Evolutionary conservation across 2,113 vertebrate genomes (phyloP).

Genomic region (Coracopsis vasa): DNA sequence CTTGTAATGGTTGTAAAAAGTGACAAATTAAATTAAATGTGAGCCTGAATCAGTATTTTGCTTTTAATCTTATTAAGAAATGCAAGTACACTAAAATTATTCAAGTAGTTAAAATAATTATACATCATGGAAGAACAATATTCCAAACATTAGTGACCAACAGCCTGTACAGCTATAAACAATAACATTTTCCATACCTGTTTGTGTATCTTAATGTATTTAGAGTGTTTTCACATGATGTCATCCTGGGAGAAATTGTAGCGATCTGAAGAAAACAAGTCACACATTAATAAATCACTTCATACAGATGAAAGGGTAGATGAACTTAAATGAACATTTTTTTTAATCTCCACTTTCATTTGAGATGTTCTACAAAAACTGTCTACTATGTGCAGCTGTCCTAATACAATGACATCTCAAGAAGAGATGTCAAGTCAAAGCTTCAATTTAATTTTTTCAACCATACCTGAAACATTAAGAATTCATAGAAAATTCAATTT

Average conservation of each 20-base stretch:
- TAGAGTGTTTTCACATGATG: slow-evolving; percentile 95
- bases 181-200: slow-evolving; percentile 78
- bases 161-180: neutral
- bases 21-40: neutral
- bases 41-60: neutral
- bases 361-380: neutral
- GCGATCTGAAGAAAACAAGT: slow-evolving; percentile 80
- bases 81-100: neutral
- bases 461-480: neutral
- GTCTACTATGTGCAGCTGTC: neutral
- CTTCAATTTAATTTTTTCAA: neutral
- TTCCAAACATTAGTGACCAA: neutral
- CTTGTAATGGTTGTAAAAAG: neutral
- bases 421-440: neutral
- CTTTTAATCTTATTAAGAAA: neutral
- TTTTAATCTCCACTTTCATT: neutral
- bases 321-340: neutral
- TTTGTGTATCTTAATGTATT: slow-evolving; percentile 97
- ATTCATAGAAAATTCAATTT: neutral
- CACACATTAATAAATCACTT: slow-evolving; percentile 27
- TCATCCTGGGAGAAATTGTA: slow-evolving; percentile 94
- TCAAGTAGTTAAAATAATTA: neutral
- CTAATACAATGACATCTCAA: neutral
- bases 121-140: neutral
- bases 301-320: neutral